These are phyloP conservation scores for Paratilapia polleni DNA, from an alignment of 2,113 vertebrate genomes.

Conservation along the genomic window DNA sequence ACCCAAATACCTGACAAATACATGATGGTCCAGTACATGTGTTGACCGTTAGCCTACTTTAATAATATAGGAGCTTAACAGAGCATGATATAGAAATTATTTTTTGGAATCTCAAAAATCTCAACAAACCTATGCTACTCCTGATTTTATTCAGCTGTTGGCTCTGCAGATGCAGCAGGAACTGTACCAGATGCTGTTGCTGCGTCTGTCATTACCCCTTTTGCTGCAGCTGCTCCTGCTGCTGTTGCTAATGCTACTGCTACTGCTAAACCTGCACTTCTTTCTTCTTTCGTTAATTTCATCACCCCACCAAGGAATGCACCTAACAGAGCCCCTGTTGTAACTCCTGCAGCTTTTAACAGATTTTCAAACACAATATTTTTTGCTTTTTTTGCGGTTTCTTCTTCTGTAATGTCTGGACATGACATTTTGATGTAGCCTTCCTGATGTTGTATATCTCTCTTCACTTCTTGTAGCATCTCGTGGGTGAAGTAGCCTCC, in stretches of 20 bases:
- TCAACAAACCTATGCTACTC: fast-evolving
- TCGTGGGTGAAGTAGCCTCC: slow-evolving; percentile 18
- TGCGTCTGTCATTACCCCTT: not conserved
- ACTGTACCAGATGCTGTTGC: not conserved
- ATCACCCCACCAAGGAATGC: fast-evolving
- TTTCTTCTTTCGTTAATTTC: not conserved
- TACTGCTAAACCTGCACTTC: not conserved
- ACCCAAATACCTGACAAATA: not conserved
- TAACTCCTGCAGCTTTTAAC: fast-evolving
- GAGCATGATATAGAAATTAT: not conserved
- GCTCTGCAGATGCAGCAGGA: not conserved
- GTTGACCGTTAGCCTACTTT: fast-evolving
- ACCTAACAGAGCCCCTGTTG: not conserved
- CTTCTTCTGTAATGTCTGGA: fast-evolving
- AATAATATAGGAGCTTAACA: not conserved
- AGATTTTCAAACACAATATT: fast-evolving
- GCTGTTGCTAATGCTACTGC: not conserved
- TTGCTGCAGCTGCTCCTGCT: not conserved
- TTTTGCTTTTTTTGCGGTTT: slow-evolving; percentile 59
- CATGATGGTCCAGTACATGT: fast-evolving
- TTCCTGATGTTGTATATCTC: not conserved
- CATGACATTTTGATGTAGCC: not conserved
- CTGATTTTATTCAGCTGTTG: not conserved
- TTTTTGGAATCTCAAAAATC: no score
- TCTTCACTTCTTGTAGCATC: not conserved